Evolutionary conservation across 2,888 invertebrate species (phyloP), one percentile per base, ranked within the genome.

Genomic region (Anodontia alba): DNA sequence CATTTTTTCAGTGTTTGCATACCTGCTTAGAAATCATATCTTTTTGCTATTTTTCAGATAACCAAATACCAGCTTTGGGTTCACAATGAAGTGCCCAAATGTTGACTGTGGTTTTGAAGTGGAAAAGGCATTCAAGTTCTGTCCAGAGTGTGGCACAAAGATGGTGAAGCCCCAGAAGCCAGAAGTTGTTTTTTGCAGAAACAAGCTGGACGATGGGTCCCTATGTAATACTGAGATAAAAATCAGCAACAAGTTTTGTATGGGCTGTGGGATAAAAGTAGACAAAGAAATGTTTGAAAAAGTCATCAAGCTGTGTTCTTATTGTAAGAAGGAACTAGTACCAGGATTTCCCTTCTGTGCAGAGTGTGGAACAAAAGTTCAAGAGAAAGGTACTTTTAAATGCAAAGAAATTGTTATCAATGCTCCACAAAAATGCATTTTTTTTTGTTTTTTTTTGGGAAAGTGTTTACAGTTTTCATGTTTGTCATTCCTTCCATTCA

Each of bases 91-190:
- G 79, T 79, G 79, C 49, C 70, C 76, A 0, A 62, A 73, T 17
- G 36, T 38, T 42, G 33, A 31, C 12, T 82, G 82, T 67, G 79
- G 76, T 42, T 49, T 38, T 31, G 70, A 49, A 15, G 66, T 54
- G 20, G 38, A 29, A 20, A 57, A 43, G 23, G 8, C 20, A 8
- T 43, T 69, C n/a, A 76, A 51, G 29, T 82, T 79, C 33, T 82
- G 82, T 54, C 76, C 36, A 15, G 71, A 82, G 51, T 82, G 82
- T 76, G 82, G 82, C 3, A 20, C 66, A 2, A 76, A 73, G 29
- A 76, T 82, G 46, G 70, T 43, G 0, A 54, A 70, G 17, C 33
- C 46, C n/a, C 33, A 29, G n/a, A 62, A 49, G 12, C 26, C 51
- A 7, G 72, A 68, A 20, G 73, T 79, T 29, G 76, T 79, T 12